Conservation (phyloP, 53 echinoderm and acorn worm genomes). For the Echinometra lucunter region DNA sequence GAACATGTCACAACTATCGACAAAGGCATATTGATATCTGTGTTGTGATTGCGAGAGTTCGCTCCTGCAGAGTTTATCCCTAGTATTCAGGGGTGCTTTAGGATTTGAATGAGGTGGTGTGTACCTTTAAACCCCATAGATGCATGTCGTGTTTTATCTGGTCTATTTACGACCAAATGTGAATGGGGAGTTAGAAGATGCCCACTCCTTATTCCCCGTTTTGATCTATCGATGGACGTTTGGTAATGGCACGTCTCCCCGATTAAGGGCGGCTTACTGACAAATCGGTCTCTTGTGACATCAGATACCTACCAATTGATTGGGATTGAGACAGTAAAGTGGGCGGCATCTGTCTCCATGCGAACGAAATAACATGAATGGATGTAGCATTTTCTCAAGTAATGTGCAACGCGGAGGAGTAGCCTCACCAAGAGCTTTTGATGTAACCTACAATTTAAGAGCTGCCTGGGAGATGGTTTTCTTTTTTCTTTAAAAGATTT, state of each 20-base stretch:
- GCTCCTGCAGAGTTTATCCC: background rate
- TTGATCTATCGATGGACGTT: background rate
- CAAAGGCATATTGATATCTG: background rate
- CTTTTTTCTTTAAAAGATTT: background rate
- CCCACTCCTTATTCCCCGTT: background rate
- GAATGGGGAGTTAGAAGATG: background rate
- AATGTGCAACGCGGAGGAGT: background rate
- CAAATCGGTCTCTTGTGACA: conserved; percentile 50
- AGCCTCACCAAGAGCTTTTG: background rate
- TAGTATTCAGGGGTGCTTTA: background rate
- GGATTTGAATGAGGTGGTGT: background rate
- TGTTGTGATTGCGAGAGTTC: background rate
- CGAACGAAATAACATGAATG: conserved; percentile 22
- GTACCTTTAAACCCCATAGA: background rate
- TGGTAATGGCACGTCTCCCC: conserved; percentile 27
- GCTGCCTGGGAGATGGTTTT: background rate
- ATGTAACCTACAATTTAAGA: background rate
- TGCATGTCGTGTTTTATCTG: background rate
- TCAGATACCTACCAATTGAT: conserved; percentile 23
- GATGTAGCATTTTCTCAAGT: background rate
- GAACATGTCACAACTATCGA: background rate
- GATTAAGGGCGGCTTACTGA: conserved; percentile 30
- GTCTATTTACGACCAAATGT: background rate
- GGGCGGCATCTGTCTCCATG: conserved; percentile 19
- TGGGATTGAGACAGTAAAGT: background rate